Evolutionary conservation across 2,797 vertebrate species (phyloP).

Genomic region (Serranus cabrilla): DNA sequence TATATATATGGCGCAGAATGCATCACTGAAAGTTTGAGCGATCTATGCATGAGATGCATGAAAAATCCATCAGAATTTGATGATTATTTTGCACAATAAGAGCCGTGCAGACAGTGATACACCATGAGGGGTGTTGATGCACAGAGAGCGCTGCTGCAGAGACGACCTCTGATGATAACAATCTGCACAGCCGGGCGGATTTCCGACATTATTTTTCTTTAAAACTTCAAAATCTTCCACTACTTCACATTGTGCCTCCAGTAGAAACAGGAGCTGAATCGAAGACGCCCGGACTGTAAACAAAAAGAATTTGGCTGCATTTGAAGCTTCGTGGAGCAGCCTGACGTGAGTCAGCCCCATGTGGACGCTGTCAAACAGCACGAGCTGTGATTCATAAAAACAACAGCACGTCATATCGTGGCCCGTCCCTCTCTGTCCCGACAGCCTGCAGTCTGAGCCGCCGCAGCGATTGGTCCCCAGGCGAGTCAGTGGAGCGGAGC

Average conservation of each 20-base stretch:
- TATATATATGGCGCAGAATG: no score
- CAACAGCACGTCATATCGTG: background rate
- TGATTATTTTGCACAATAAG: no score
- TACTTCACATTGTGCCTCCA: background rate
- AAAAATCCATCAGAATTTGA: no score
- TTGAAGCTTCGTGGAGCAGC: background rate
- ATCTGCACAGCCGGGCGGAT: no score
- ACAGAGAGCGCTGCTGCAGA: no score
- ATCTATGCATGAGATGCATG: no score
- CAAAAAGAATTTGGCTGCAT: background rate
- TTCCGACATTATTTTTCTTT: no score
- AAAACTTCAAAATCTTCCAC: background rate
- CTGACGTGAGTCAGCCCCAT: background rate
- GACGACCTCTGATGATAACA: no score
- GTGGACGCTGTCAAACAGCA: background rate
- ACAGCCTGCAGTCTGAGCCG: background rate
- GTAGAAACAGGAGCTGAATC: background rate
- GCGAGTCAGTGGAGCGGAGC: background rate
- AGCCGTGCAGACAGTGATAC: no score
- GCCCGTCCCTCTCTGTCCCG: background rate
- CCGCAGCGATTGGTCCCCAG: constrained; percentile 9
- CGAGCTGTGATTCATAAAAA: constrained; percentile 3
- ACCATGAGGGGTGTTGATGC: no score
- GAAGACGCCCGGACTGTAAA: background rate
- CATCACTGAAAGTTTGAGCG: no score